Base-by-base conservation (phyloP, 2,797 vertebrate species). In the Loriculus beryllinus region DNA sequence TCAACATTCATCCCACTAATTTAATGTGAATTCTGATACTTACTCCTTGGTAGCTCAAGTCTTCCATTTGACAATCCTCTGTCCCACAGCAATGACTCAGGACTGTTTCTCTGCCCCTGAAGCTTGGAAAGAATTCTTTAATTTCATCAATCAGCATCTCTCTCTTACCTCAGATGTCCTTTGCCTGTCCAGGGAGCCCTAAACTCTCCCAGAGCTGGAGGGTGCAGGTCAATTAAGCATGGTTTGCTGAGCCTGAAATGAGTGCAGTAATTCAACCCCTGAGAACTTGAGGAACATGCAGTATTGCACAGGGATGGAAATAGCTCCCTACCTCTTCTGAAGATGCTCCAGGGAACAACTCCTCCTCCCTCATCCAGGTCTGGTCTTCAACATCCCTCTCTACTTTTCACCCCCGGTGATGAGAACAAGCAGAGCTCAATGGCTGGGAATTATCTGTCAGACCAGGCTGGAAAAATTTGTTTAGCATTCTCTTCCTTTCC, bases 211-310 rank as follows among this genome's bases (percentile, higher is more conserved):
- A 8, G 77, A 92, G 42, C 76, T 35, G 31, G 39, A 71, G 48
- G 76, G 16, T 23, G 43, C 54, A 43, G 69, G 57, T 65, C 10
- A 19, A 69, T 82, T 43, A 37, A 48, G 17, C 2, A 10, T 12
- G 63, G 76, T 77, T 93, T 18, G 49, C 82, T 28, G 83, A 92
- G 72, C 56, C 77, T 74, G 74, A 82, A 93, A 90, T 12, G 60
- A 81, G 49, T 8, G 56, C 81, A 42, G 57, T 63, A 74, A 92
- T 65, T 77, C 91, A 67, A 68, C 29, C 60, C 72, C 51, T 0
- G 0, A 45, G 72, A 62, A 64, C 59, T 56, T 57, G 54, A 10
- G 72, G 13, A 76, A 10, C 1, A 0, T 2, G 4, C 8, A 15
- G 37, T 29, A 76, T 59, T 57, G 16, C 47, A 52, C 28, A 10